phyloP scores from a whole-genome alignment of 2,888 invertebrate genomes.

The Drosophila kanekoi region DNA sequence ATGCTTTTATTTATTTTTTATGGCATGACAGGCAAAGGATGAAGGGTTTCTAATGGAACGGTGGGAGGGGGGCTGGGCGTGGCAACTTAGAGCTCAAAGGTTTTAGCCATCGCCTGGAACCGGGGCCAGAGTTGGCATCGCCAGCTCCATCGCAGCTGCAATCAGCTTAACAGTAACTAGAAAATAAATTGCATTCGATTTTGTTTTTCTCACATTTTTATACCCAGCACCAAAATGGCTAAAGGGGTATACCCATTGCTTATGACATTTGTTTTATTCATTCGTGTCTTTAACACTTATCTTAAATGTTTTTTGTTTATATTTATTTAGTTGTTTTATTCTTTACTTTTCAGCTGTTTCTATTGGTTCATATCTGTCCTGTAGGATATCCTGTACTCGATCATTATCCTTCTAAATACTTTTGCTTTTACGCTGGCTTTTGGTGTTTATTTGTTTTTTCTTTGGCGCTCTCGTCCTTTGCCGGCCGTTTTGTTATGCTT shows the following conservation, averaged over 20 bases:
- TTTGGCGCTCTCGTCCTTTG: constrained; percentile 34
- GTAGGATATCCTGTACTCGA: constrained; percentile 11
- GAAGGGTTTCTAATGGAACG: not conserved
- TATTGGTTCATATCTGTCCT: no score
- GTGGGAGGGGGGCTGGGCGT: not conserved
- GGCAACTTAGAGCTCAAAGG: constrained; percentile 67
- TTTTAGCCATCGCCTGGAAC: constrained; percentile 50
- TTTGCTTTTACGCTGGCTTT: constrained; percentile 18
- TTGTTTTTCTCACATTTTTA: constrained; percentile 54
- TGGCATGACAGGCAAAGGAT: not conserved
- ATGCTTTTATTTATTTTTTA: constrained; percentile 58
- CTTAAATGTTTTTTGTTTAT: no score
- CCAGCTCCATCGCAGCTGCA: constrained; percentile 63
- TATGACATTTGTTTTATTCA: no score
- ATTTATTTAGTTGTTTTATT: no score
- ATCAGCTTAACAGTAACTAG: constrained; percentile 82
- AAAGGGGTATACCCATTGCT: not conserved
- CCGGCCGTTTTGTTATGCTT: constrained; percentile 40
- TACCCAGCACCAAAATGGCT: constrained; percentile 15
- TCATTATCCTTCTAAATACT: not conserved
- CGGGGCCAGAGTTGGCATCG: constrained; percentile 27
- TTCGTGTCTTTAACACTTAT: no score
- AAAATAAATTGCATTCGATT: constrained; percentile 81
- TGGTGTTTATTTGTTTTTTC: constrained; percentile 37
- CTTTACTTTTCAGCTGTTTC: no score